Evolutionary conservation across 2,888 invertebrate genomes (phyloP).

Genomic region (Tinea semifulvella): DNA sequence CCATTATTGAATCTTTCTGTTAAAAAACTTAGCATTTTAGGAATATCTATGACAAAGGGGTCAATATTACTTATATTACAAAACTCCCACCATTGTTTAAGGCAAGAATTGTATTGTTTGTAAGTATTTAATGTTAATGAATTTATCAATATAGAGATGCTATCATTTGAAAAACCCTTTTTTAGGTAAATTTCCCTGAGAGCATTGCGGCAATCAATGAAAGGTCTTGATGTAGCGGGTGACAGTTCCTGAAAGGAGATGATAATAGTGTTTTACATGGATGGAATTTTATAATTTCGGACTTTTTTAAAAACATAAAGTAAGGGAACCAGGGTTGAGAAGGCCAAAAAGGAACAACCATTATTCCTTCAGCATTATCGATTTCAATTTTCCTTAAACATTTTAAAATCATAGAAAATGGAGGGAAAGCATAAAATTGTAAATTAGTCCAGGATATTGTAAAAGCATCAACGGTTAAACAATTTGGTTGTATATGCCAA

Average conservation of each 20-base stretch:
- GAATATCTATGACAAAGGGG: neutral
- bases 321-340: constrained; percentile 10
- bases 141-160: neutral
- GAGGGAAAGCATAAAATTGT: constrained; percentile 19
- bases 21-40: constrained; percentile 2
- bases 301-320: neutral
- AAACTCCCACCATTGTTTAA: constrained; percentile 6
- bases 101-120: constrained; percentile 4
- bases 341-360: constrained; percentile 7
- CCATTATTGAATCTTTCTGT: neutral
- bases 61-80: neutral
- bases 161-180: neutral
- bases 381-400: constrained; percentile 15
- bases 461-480: constrained; percentile 17
- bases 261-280: neutral
- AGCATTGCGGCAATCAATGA: neutral
- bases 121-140: neutral
- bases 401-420: too few species aligned
- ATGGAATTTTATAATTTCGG: neutral
- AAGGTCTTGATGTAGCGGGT: neutral
- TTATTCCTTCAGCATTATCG: constrained; percentile 5
- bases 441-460: constrained; percentile 15
- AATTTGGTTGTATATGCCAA: constrained; percentile 17
- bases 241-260: constrained; percentile 5
- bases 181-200: neutral